phyloP scores from a whole-genome alignment of 64 coral and sea anemone species.

The Pocillopora damicornis region DNA sequence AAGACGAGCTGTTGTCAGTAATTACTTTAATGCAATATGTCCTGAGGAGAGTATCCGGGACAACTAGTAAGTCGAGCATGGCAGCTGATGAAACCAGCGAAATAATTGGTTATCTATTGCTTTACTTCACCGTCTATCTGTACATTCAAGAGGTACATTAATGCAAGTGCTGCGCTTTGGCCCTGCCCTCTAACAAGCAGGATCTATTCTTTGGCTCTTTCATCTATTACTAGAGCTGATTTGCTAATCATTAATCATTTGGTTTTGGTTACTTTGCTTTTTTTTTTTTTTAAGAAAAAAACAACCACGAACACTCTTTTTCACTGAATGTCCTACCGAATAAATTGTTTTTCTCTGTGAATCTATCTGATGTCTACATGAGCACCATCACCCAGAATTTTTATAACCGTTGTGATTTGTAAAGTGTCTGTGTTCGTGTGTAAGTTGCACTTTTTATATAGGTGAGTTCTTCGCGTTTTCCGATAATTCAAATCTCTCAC shows the following conservation, averaged over 20 bases:
- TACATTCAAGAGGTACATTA: neutral
- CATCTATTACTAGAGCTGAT: too few species aligned
- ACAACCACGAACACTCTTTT: too few species aligned
- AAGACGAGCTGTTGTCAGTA: neutral
- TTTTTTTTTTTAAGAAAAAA: too few species aligned
- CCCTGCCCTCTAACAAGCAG: too few species aligned
- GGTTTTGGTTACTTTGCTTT: too few species aligned
- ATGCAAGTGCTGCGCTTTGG: too few species aligned
- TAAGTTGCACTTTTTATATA: neutral
- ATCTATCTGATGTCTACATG: neutral
- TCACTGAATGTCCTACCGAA: too few species aligned
- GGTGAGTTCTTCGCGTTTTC: neutral
- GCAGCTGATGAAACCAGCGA: neutral
- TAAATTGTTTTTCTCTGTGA: too few species aligned
- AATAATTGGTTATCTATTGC: neutral
- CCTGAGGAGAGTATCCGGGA: conserved; percentile 4
- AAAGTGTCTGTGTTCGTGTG: neutral
- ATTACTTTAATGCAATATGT: conserved; percentile 14
- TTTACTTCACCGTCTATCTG: neutral
- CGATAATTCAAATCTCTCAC: conserved; percentile 5
- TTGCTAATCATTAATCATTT: too few species aligned
- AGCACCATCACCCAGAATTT: neutral
- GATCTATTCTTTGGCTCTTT: too few species aligned
- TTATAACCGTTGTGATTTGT: neutral
- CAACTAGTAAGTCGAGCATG: conserved; percentile 6